phyloP scores from a whole-genome alignment of 1,140 invertebrate species.

The Drosophila suzukii region DNA sequence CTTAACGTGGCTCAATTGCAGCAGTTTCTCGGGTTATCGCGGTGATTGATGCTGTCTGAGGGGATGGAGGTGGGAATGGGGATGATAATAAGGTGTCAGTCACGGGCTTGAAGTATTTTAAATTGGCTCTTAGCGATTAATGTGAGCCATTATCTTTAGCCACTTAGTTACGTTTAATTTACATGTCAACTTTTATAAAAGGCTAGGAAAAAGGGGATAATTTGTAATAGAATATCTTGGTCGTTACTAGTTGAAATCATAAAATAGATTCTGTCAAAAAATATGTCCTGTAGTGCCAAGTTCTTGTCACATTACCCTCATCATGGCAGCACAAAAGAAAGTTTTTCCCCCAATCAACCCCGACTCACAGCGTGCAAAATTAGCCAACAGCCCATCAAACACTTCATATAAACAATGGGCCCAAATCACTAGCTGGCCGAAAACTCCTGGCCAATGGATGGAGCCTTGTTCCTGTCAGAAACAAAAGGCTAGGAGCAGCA shows the following conservation, averaged over 20 bases:
- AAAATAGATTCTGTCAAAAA: neutral
- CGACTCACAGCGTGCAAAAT: conserved; percentile 17
- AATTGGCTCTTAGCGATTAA: neutral
- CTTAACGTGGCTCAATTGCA: conserved; percentile 8
- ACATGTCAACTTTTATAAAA: too few species aligned
- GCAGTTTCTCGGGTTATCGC: conserved; percentile 9
- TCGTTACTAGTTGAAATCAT: neutral
- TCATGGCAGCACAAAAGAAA: conserved; percentile 25
- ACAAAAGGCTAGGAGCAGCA: conserved; percentile 39
- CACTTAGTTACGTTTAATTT: too few species aligned
- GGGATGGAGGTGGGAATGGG: neutral
- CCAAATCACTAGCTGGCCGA: conserved; percentile 23
- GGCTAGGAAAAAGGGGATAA: too few species aligned
- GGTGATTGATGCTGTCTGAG: conserved; percentile 34
- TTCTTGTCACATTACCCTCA: conserved; percentile 32
- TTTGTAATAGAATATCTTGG: too few species aligned
- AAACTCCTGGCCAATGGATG: neutral
- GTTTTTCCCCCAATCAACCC: conserved; percentile 11
- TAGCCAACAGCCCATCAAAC: conserved; percentile 34
- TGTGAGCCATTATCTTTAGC: neutral
- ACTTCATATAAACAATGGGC: conserved; percentile 33
- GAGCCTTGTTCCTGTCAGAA: conserved; percentile 54
- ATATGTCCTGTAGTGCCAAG: conserved; percentile 4
- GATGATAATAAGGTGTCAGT: conserved; percentile 16
- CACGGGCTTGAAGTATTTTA: conserved; percentile 1